Evolutionary conservation across 2,797 vertebrate species (phyloP), one percentile per base, ranked within the genome.

Genomic region (Glossophaga mutica): DNA sequence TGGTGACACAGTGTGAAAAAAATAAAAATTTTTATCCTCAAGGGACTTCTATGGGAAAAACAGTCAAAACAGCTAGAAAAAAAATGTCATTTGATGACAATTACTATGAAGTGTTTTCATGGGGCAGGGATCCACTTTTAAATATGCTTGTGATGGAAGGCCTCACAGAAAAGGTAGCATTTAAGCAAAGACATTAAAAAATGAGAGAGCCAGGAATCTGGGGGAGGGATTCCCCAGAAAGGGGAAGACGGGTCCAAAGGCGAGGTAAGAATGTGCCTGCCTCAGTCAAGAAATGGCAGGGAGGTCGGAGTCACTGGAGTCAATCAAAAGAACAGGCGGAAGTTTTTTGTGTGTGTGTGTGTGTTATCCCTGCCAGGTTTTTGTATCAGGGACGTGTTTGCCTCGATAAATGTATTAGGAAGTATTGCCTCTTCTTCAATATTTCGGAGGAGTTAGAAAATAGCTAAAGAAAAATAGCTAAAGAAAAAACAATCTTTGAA

Each of bases 231-330:
- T 79, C 87, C 19, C 32, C 42, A 10, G 21, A 73, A 65, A 52
- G 29, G 16, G 16, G 21, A 50, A 79, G 21, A 39, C 19, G 21
- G 21, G 6, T 85, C 73, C 46, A 74, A 82, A 88, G 19, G 0
- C 2, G 21, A 44, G 6, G 9, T 78, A 26, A 50, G 11, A 42
- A 52, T 18, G 8, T 32, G 2, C 8, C 62, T 44, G 6, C 6
- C 39, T 37, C 21, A 1, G 29, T n/a, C 5, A 59, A 39, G 52
- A 29, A 76, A 22, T 2, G 32, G 34, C 2, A 18, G 71, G 19
- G 26, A 46, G 10, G 10, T 8, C 32, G 52, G 29, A 1, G 4
- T 2, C 26, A 3, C 15, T 18, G 8, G 4, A 21, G 0, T 9
- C 8, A 2, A 37, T 42, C 11, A 34, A 67, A 90, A 44, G 73